Base-by-base conservation (phyloP, 2,888 invertebrate species). In the Nezara viridula region DNA sequence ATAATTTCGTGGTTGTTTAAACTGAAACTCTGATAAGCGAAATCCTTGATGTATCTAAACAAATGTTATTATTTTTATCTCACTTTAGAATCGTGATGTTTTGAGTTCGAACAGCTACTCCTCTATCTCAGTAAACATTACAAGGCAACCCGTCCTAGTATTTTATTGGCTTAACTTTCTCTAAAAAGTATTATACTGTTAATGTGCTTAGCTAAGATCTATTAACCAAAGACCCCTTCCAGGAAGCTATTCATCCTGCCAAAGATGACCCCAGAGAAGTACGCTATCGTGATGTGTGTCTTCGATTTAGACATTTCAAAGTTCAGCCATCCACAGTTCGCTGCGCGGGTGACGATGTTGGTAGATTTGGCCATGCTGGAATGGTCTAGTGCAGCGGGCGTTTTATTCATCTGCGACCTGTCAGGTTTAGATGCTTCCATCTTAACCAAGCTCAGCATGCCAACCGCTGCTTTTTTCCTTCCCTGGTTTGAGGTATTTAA, bases 181-280 rank as follows among this genome's bases (percentile, higher is more conserved):
- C n/a, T n/a, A n/a, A n/a, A n/a, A n/a, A n/a, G n/a, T n/a, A n/a
- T n/a, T n/a, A n/a, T n/a, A n/a, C n/a, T n/a, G n/a, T n/a, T n/a
- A n/a, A n/a, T n/a, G n/a, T n/a, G n/a, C n/a, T n/a, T n/a, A n/a
- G n/a, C n/a, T n/a, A n/a, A n/a, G n/a, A n/a, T n/a, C n/a, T n/a
- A n/a, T n/a, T n/a, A n/a, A n/a, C n/a, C n/a, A n/a, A n/a, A n/a
- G n/a, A n/a, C n/a, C n/a, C 12, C 16, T 12, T 19, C 86, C 49
- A 86, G 86, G 86, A 86, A 86, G 86, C 14, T 86, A 10, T 86
- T 86, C 86, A 49, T 86, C 24, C 86, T 86, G 49, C 86, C 86
- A 12, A 52, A 49, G 27, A 37, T 49, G 52, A 49, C 86, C 14
- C 47, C 86, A 3, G 86, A 86, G 50, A 44, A 27, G 9, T 86